Conservation (phyloP, 2,113 vertebrate species). For the Montifringilla adamsi region DNA sequence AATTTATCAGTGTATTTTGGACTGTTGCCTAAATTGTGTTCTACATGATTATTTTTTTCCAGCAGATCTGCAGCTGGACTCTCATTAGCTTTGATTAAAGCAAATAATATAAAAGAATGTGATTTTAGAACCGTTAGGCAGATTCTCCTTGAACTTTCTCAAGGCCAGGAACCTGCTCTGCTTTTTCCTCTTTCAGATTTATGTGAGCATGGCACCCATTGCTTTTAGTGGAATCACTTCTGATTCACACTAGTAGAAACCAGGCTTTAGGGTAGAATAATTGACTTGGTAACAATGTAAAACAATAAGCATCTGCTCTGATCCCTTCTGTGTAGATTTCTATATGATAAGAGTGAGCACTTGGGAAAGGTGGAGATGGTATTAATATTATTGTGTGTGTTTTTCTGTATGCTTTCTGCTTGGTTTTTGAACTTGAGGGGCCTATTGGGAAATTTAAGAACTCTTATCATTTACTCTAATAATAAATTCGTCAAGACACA, state of each 20-base stretch:
- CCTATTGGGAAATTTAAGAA: slow-evolving; percentile 53
- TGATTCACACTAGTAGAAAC: background rate
- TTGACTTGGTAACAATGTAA: background rate
- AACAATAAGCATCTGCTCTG: background rate
- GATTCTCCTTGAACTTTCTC: background rate
- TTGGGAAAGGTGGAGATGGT: slow-evolving; percentile 4
- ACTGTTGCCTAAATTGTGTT: background rate
- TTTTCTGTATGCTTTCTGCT: background rate
- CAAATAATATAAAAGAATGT: background rate
- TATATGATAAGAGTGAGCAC: background rate
- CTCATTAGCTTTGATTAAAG: background rate
- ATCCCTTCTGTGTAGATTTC: background rate
- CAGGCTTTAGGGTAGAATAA: background rate
- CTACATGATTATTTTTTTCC: background rate
- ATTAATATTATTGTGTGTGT: slow-evolving; percentile 9
- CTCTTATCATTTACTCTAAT: slow-evolving; percentile 62
- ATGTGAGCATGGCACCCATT: background rate
- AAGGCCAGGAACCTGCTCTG: background rate
- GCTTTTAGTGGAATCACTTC: background rate
- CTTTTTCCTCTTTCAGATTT: background rate
- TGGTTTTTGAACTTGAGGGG: slow-evolving; percentile 17
- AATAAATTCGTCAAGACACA: slow-evolving; percentile 48
- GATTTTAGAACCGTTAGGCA: background rate
- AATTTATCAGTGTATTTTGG: background rate
- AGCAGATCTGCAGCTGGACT: background rate